Percentiles rank a stretch among this genome's conserved stretches.
These are phyloP conservation scores for Gobionotothen gibberifrons DNA, from an alignment of 2,797 vertebrate genomes.

Conservation along the genomic window DNA sequence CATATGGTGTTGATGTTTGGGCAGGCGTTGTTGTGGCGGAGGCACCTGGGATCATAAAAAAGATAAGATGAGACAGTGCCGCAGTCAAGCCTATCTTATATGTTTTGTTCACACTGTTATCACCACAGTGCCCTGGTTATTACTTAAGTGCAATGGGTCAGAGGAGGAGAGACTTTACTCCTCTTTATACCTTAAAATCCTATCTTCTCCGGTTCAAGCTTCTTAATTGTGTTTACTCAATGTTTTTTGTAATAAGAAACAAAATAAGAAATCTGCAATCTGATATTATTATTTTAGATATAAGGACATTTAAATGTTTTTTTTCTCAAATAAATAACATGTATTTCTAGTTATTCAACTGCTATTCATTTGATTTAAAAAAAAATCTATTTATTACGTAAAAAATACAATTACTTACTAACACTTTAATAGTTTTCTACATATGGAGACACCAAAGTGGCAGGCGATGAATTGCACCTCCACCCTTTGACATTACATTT, in stretches of 20 bases:
- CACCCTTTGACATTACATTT: not conserved
- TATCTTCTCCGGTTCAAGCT: not conserved
- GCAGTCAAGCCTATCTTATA: not conserved
- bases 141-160: not conserved
- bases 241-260: not conserved
- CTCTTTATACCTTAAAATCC: not conserved
- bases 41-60: constrained; percentile 50
- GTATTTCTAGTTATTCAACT: not conserved
- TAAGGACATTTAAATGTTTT: not conserved
- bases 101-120: constrained; percentile 12
- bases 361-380: not conserved
- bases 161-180: not conserved
- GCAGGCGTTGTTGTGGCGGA: constrained; percentile 44
- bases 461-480: not conserved
- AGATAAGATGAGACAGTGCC: constrained; percentile 21
- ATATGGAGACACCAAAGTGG: not conserved
- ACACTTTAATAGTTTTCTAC: not conserved
- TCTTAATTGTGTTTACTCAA: not conserved
- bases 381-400: no score
- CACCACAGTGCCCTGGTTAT: constrained; percentile 3
- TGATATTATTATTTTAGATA: not conserved
- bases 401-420: no score
- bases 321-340: not conserved
- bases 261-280: not conserved
- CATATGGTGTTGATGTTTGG: constrained; percentile 39